phyloP scores from a whole-genome alignment of 2,797 vertebrate genomes.

The Darevskia nairensis region DNA sequence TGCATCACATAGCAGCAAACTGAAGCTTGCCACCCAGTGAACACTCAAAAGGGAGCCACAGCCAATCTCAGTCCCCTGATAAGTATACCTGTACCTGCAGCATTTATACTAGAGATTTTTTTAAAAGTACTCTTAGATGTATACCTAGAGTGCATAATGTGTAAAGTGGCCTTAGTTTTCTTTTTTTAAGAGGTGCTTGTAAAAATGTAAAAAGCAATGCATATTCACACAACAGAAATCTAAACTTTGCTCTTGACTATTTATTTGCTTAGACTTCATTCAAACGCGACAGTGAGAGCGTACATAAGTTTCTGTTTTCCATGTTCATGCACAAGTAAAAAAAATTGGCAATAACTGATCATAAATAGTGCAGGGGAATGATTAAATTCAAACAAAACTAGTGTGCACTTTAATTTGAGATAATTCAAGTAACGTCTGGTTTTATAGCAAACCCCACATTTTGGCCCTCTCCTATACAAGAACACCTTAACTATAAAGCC shows the following conservation, averaged over 20 bases:
- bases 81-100: background rate
- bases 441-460: slow-evolving; percentile 5
- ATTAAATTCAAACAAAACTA: slow-evolving; percentile 44
- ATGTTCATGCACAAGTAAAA: slow-evolving; percentile 50
- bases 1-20: background rate
- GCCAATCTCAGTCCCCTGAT: background rate
- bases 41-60: background rate
- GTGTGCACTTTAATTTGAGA: slow-evolving; percentile 44
- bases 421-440: slow-evolving; percentile 38
- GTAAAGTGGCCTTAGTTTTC: background rate
- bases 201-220: background rate
- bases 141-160: background rate
- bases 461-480: slow-evolving; percentile 8
- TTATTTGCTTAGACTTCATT: slow-evolving; percentile 39
- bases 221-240: slow-evolving; percentile 17
- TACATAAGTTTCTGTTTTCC: slow-evolving; percentile 43
- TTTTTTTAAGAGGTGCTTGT: background rate
- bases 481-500: background rate
- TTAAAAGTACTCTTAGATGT: background rate
- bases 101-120: background rate
- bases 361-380: slow-evolving; percentile 59
- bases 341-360: slow-evolving; percentile 59
- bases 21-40: background rate
- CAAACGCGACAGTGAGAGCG: slow-evolving; percentile 30
- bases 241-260: slow-evolving; percentile 18